Conservation (phyloP, 2,888 invertebrate species). For the Taphrorychus bicolor region DNA sequence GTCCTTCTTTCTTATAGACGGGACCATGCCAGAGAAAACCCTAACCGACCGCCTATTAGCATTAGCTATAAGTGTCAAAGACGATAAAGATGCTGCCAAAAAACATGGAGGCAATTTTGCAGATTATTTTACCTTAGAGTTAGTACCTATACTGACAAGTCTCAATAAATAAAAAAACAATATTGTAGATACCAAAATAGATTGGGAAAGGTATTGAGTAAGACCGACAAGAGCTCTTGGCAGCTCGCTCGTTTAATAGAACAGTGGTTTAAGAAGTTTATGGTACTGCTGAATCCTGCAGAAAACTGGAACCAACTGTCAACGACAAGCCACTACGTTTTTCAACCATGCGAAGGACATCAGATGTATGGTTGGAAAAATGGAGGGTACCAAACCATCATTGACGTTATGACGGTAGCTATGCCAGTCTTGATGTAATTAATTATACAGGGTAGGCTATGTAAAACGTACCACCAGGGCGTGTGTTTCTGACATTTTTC, state of each 20-base stretch:
- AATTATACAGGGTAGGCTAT: no score
- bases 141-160: constrained; percentile 41
- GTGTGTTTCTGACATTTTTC: no score
- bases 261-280: constrained; percentile 55
- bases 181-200: not conserved
- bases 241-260: constrained; percentile 45
- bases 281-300: constrained; percentile 63
- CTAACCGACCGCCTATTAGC: constrained; percentile 49
- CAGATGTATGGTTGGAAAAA: constrained; percentile 75
- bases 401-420: constrained; percentile 74
- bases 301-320: constrained; percentile 74
- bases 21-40: constrained; percentile 48
- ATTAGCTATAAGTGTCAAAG: constrained; percentile 45
- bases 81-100: constrained; percentile 45
- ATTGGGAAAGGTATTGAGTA: constrained; percentile 32
- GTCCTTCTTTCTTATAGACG: constrained; percentile 51
- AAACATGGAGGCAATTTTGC: constrained; percentile 48
- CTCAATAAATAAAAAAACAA: constrained; percentile 18
- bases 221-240: constrained; percentile 40
- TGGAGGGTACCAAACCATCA: constrained; percentile 71
- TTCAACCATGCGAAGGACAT: constrained; percentile 75
- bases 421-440: not conserved
- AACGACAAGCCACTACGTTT: constrained; percentile 65
- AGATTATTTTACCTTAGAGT: constrained; percentile 49
- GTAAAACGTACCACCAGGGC: no score